phyloP scores from a whole-genome alignment of 2,113 vertebrate genomes.

The Apteryx owenii region DNA sequence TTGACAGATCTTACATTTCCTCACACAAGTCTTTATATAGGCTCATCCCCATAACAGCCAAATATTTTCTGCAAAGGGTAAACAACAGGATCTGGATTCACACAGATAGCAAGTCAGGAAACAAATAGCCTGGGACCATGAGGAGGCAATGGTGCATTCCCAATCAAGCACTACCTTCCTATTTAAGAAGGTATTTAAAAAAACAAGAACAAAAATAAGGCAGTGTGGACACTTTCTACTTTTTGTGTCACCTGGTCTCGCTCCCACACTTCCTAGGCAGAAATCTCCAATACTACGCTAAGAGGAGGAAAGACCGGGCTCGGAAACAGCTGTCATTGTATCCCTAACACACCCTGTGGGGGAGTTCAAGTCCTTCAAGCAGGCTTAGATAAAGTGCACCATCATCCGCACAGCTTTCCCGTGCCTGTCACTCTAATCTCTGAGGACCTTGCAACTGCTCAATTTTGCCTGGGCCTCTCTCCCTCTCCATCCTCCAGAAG shows the following conservation, averaged over 20 bases:
- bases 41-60: neutral
- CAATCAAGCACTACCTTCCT: neutral
- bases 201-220: neutral
- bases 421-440: neutral
- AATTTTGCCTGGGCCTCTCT: neutral
- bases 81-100: neutral
- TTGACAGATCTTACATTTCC: constrained; percentile 9
- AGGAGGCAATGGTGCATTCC: neutral
- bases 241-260: accelerated
- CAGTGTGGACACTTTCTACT: neutral
- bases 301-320: neutral
- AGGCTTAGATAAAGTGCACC: neutral
- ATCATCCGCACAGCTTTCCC: neutral
- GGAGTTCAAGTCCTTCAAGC: neutral
- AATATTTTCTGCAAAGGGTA: neutral
- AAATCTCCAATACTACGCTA: neutral
- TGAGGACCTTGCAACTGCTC: neutral
- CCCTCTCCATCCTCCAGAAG: neutral
- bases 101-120: neutral
- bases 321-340: neutral
- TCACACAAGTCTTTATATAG: neutral
- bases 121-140: neutral
- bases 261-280: neutral
- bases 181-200: neutral
- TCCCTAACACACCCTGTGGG: neutral